phyloP scores from a whole-genome alignment of 2,113 vertebrate genomes.

The Siphamia tubifer region DNA sequence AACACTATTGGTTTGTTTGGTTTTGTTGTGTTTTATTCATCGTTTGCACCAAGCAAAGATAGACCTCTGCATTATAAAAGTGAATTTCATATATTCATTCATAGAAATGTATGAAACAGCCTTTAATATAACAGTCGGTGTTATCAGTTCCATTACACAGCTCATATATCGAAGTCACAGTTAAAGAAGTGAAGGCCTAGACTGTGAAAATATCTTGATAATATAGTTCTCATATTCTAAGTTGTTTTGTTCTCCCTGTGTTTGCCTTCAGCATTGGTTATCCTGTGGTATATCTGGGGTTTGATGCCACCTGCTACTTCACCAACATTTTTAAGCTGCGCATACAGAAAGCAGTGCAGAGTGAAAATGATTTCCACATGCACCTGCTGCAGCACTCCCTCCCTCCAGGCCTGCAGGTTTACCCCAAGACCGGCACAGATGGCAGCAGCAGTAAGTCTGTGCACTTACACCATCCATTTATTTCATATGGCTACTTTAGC shows the following conservation, averaged over 20 bases:
- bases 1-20: too few relatives aligned
- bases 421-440: constrained; percentile 75
- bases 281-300: constrained; percentile 83
- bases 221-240: background rate
- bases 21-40: too few relatives aligned
- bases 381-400: constrained; percentile 81
- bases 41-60: too few relatives aligned
- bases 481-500: background rate
- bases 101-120: too few relatives aligned
- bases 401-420: constrained; percentile 78
- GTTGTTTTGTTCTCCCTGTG: background rate
- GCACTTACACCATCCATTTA: background rate
- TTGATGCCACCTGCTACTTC: constrained; percentile 85
- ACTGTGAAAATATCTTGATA: background rate
- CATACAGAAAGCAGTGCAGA: constrained; percentile 79
- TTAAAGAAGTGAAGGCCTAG: too few relatives aligned
- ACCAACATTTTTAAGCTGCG: constrained; percentile 82
- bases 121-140: too few relatives aligned
- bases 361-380: constrained; percentile 80
- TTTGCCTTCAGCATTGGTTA: constrained; percentile 78
- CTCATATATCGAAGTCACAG: too few relatives aligned
- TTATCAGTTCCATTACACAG: too few relatives aligned
- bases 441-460: constrained; percentile 65
- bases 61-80: too few relatives aligned
- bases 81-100: too few relatives aligned